Evolutionary conservation across 2,113 vertebrate species (phyloP).

Genomic region (Elanoides forficatus): DNA sequence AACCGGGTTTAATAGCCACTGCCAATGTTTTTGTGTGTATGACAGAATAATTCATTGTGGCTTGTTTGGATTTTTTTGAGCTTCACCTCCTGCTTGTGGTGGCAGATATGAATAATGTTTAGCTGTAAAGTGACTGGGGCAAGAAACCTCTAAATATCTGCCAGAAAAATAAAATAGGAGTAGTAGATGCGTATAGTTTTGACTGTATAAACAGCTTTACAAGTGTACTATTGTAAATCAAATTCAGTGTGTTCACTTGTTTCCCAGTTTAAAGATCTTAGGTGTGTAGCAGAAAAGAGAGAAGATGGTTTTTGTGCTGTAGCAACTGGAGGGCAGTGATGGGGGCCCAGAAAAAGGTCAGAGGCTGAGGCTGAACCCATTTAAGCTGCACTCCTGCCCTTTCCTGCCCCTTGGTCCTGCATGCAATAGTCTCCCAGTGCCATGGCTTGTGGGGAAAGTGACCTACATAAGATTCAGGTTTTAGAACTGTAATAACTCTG

Average conservation of each 20-base stretch:
- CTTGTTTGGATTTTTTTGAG: neutral
- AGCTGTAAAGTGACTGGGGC: neutral
- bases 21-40: neutral
- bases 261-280: neutral
- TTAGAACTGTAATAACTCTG: neutral
- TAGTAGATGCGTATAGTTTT: neutral
- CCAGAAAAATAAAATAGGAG: neutral
- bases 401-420: neutral
- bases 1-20: neutral
- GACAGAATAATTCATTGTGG: neutral
- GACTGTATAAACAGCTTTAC: neutral
- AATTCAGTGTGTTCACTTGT: neutral
- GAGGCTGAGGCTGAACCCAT: neutral
- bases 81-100: neutral
- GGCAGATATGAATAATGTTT: neutral
- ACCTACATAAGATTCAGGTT: neutral
- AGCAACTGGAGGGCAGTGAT: neutral
- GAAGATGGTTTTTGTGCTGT: neutral
- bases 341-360: neutral
- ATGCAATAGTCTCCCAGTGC: neutral
- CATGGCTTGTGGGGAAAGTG: neutral
- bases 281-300: neutral
- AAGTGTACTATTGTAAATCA: neutral
- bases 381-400: neutral
- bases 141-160: neutral